Evolutionary conservation across 2,797 vertebrate genomes (phyloP), one percentile per base, ranked within the genome.

Genomic region (Zalophus californianus): DNA sequence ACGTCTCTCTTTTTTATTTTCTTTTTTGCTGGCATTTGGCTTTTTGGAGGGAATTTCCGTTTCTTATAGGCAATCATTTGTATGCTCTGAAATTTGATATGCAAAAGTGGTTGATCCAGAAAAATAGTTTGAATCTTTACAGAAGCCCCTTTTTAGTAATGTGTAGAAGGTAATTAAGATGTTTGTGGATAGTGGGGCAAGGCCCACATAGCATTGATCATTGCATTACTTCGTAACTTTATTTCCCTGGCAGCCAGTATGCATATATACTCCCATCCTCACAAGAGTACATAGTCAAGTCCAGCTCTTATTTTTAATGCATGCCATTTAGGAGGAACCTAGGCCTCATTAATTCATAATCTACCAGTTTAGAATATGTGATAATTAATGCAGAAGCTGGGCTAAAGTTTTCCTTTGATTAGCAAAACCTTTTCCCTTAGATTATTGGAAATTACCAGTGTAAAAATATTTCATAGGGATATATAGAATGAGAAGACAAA

Each of bases 321-420:
- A 64, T 83, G 54, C 16, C 75, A 80, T 75, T 95, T 94, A 82
- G 83, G 87, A 97, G 86, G 70, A 94, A 20, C 25, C 62, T 90
- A 64, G 35, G 56, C 56, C 50, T 93, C 58, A 95, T 91, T 96
- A 97, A 95, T 91, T 97, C 78, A 96, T 11, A 29, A 62, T 90
- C 70, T 96, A 82, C 29, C 44, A 91, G 89, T 92, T 95, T 83
- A 93, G 68, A 96, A 85, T 88, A 85, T 85, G 82, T 95, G 86
- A 92, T 90, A 97, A 96, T 96, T 96, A 96, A 97, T 94, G 85
- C 85, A 97, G 85, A 95, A 92, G 52, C 73, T 80, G 70, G 44
- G 58, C 52, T 95, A 78, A 96, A 86, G 58, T 91, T 96, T 96
- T 96, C 41, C 56, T 97, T 96, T 91, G 94, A 96, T 95, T 92